A percentile compares a stretch with the other conserved stretches of the same genome.
Evolutionary conservation across 1,140 invertebrate species (phyloP).

Genomic region (Condylostylus longicornis): DNA sequence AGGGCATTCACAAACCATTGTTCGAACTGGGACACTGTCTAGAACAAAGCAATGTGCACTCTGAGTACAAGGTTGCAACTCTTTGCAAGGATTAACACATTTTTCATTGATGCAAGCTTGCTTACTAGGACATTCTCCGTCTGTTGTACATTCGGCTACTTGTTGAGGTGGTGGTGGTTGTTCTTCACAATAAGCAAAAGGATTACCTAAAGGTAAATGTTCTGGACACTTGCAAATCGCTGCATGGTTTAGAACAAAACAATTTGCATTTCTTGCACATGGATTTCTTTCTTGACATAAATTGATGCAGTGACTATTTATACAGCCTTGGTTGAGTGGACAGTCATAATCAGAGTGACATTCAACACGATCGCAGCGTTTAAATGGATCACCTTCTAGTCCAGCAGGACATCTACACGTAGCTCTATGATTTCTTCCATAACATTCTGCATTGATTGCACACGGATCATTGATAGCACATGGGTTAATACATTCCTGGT

Average conservation of each 20-base stretch:
- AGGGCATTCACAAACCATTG: constrained; percentile 71
- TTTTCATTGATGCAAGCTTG: constrained; percentile 63
- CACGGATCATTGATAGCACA: constrained; percentile 64
- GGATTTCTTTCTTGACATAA: constrained; percentile 54
- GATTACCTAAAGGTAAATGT: constrained; percentile 56
- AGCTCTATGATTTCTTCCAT: constrained; percentile 55
- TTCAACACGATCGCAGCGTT: constrained; percentile 61
- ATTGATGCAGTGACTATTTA: constrained; percentile 53
- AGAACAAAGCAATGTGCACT: constrained; percentile 60
- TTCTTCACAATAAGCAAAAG: constrained; percentile 56
- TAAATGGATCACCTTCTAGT: constrained; percentile 56
- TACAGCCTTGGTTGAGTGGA: constrained; percentile 50
- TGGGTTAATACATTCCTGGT: constrained; percentile 62
- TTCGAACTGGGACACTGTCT: constrained; percentile 64
- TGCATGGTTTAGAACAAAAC: constrained; percentile 58
- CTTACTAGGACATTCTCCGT: constrained; percentile 62
- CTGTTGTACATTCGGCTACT: constrained; percentile 63
- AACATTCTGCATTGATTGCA: constrained; percentile 67
- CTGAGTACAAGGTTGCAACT: constrained; percentile 53
- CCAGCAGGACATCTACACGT: constrained; percentile 59
- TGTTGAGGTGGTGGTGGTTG: constrained; percentile 37
- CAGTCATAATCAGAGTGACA: constrained; percentile 64
- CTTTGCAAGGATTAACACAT: constrained; percentile 63
- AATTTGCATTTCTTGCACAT: constrained; percentile 66
- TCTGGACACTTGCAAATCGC: constrained; percentile 62